A percentile compares a stretch with the other conserved stretches of the same genome.
Conservation (phyloP, 2,113 vertebrate species). For the Hystrix cristata region DNA sequence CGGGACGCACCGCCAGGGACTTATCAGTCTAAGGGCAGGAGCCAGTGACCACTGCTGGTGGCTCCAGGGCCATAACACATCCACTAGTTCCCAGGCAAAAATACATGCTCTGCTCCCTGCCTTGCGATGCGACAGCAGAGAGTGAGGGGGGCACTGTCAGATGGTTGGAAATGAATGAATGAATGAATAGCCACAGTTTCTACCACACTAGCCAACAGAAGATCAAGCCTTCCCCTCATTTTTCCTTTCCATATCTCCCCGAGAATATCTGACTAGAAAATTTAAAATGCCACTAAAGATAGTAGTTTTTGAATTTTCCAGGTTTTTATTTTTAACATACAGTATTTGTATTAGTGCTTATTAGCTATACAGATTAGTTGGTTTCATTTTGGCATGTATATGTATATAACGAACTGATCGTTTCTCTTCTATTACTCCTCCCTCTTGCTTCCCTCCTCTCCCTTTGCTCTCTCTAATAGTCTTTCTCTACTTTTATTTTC, state of each 20-base stretch:
- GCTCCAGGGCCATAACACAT: not conserved
- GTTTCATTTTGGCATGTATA: not conserved
- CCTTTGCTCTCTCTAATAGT: not conserved
- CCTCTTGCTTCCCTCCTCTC: too few species aligned
- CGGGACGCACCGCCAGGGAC: accelerated
- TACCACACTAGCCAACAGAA: not conserved
- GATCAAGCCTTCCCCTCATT: accelerated
- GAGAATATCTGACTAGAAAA: not conserved
- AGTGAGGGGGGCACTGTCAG: not conserved
- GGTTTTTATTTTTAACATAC: not conserved
- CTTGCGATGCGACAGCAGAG: not conserved
- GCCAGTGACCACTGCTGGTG: not conserved
- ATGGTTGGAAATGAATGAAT: not conserved
- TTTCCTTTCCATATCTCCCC: not conserved
- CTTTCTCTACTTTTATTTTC: not conserved
- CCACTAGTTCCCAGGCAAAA: not conserved
- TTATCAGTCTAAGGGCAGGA: not conserved
- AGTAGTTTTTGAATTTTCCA: not conserved
- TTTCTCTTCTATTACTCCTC: not conserved
- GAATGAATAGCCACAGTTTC: too few species aligned
- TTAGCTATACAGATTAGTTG: not conserved
- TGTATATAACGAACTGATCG: not conserved
- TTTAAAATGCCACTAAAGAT: not conserved
- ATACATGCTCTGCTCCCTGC: too few species aligned
- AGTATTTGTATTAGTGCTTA: not conserved